These are phyloP conservation scores for Apodemus sylvaticus DNA, from an alignment of 2,113 vertebrate genomes.

Conservation along the genomic window DNA sequence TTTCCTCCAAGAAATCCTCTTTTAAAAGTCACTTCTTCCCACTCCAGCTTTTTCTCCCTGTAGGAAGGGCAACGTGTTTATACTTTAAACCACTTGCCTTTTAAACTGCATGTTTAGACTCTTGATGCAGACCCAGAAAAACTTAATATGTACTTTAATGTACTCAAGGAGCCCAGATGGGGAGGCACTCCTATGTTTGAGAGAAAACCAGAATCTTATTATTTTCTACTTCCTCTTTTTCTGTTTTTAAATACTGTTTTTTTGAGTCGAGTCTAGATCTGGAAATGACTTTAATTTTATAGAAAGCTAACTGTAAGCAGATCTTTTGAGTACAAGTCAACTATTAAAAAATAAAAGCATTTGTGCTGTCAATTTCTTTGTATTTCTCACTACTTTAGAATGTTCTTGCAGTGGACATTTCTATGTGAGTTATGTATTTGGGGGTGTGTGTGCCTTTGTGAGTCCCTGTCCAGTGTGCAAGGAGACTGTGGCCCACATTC, in stretches of 20 bases:
- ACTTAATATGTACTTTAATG: slow-evolving; percentile 35
- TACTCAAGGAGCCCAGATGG: not conserved
- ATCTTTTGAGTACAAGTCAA: not conserved
- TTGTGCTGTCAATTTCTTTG: not conserved
- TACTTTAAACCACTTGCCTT: slow-evolving; percentile 72
- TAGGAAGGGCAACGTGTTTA: slow-evolving; percentile 64
- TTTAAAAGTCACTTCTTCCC: slow-evolving; percentile 68
- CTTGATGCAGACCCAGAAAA: slow-evolving; percentile 64
- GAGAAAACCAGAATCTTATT: not conserved
- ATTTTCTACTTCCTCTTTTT: not conserved
- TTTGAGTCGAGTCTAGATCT: not conserved
- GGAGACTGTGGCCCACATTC: not conserved
- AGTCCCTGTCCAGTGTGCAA: not conserved
- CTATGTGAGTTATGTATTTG: not conserved
- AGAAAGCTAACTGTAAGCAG: not conserved
- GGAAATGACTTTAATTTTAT: slow-evolving; percentile 24
- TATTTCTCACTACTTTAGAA: slow-evolving; percentile 27
- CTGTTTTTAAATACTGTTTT: not conserved
- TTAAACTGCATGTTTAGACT: slow-evolving; percentile 55
- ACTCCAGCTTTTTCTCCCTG: not conserved
- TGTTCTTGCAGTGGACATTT: slow-evolving; percentile 34
- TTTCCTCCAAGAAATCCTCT: slow-evolving; percentile 9
- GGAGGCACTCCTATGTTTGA: not conserved
- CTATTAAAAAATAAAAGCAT: slow-evolving; percentile 28
- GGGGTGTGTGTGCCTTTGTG: not conserved